Evolutionary conservation across 2,888 invertebrate species (phyloP), one percentile per base, ranked within the genome.

Genomic region (Dolichomitus sp.): DNA sequence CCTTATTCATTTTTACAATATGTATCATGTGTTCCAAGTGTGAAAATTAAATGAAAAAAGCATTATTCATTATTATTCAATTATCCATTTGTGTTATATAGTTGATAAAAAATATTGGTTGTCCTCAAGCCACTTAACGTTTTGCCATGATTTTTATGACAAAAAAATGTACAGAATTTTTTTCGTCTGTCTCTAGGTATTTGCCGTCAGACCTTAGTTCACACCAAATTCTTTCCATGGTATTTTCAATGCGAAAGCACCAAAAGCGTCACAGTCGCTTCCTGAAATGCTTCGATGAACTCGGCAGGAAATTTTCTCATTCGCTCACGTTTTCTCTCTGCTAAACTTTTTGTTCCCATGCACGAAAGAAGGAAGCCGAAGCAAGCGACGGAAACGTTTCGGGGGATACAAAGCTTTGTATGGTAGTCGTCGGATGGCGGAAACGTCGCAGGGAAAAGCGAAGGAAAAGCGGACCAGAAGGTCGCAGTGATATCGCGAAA

Each of bases 361-460:
- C 50, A 87, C 84, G 83, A 84, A 86, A 83, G 81, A 65, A 76
- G 63, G 40, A 83, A 54, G 75, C 50, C 50, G 73, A 61, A 84
- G 83, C 66, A 63, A 75, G 68, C 83, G 87, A 88, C 84, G 86
- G 83, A 87, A 87, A 84, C 84, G 78, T 72, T 85, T 80, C 81
- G 17, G 69, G 76, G 77, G 59, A 50, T 48, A 80, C 70, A 84
- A 82, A 80, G 84, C 83, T 81, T 80, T 77, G 86, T 80, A 85
- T 83, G 61, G 37, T 61, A 79, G 70, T 54, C 65, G 80, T 52
- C 48, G 59, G 63, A 45, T 70, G 74, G 27, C 66, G 73, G 74
- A 66, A 65, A 63, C 42, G 66, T 69, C 57, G 33, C 50, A 68
- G 40, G 48, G 74, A 72, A 66, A 75, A 52, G 7, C 27, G 45